Percentiles rank a stretch among this genome's conserved stretches.
These are phyloP conservation scores for Timandra comae DNA, from an alignment of 2,888 invertebrate genomes.

Conservation along the genomic window DNA sequence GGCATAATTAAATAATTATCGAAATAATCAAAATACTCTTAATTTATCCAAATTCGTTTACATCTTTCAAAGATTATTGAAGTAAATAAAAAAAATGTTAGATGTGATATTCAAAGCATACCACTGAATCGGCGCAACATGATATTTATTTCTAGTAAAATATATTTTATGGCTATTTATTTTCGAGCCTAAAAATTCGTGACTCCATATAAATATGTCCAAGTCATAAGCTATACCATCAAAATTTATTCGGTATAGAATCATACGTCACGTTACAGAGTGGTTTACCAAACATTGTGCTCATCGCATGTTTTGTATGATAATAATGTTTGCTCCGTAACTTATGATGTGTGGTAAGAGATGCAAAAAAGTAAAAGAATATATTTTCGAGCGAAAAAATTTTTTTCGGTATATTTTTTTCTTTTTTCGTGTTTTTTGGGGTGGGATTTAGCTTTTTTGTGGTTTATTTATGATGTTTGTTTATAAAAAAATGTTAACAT, in stretches of 20 bases:
- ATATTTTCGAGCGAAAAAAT: background rate
- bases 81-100: background rate
- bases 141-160: background rate
- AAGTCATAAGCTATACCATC: slow-evolving; percentile 19
- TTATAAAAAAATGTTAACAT: no score
- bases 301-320: background rate
- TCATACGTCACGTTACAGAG: background rate
- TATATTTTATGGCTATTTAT: background rate
- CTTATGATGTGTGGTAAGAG: background rate
- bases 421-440: no score
- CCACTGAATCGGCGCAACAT: background rate
- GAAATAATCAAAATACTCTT: no score
- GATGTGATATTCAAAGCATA: background rate
- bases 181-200: slow-evolving; percentile 14
- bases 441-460: no score
- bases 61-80: no score
- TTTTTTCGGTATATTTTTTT: background rate
- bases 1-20: no score
- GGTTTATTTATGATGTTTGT: no score
- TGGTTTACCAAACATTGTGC: background rate
- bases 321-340: no score
- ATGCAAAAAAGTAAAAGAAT: background rate
- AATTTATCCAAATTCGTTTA: no score
- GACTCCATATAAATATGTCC: slow-evolving; percentile 33
- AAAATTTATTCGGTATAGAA: slow-evolving; percentile 15